A percentile compares a stretch with the other conserved stretches of the same genome.
These are phyloP conservation scores for Cataglyphis cursor DNA, from an alignment of 2,888 invertebrate species.

Conservation along the genomic window DNA sequence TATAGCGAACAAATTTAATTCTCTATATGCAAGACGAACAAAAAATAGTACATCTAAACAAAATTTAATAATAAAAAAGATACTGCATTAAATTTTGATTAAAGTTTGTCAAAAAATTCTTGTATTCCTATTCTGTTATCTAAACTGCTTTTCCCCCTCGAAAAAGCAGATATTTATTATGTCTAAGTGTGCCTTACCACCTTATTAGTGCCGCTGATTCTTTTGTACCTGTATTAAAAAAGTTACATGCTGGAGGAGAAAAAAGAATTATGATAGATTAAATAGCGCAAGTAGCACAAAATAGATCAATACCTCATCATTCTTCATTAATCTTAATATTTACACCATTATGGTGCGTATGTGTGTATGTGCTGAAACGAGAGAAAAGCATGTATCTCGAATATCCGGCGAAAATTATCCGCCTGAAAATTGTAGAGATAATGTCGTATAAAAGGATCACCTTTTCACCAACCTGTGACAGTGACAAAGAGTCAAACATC, in stretches of 20 bases:
- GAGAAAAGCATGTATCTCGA: constrained; percentile 35
- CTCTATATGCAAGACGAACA: neutral
- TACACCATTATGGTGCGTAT: constrained; percentile 58
- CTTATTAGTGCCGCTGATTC: constrained; percentile 43
- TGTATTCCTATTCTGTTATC: constrained; percentile 64
- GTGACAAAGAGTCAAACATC: constrained; percentile 79
- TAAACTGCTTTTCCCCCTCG: constrained; percentile 87
- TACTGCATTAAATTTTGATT: constrained; percentile 21
- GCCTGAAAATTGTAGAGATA: constrained; percentile 72
- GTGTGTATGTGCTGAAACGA: constrained; percentile 68
- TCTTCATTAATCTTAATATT: constrained; percentile 46
- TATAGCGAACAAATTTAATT: constrained; percentile 61
- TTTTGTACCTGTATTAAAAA: constrained; percentile 68
- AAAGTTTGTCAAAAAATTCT: constrained; percentile 28
- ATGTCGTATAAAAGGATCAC: constrained; percentile 76
- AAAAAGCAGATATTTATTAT: constrained; percentile 83
- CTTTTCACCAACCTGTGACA: constrained; percentile 82
- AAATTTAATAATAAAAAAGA: constrained; percentile 18
- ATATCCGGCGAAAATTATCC: constrained; percentile 54
- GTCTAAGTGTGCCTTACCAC: constrained; percentile 80
- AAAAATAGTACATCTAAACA: constrained; percentile 35
- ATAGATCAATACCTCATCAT: constrained; percentile 69
- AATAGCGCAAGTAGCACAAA: constrained; percentile 70
- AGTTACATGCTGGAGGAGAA: constrained; percentile 66
- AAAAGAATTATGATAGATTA: constrained; percentile 64